Base-by-base conservation (phyloP, 2,113 vertebrate species). In the Passer domesticus region DNA sequence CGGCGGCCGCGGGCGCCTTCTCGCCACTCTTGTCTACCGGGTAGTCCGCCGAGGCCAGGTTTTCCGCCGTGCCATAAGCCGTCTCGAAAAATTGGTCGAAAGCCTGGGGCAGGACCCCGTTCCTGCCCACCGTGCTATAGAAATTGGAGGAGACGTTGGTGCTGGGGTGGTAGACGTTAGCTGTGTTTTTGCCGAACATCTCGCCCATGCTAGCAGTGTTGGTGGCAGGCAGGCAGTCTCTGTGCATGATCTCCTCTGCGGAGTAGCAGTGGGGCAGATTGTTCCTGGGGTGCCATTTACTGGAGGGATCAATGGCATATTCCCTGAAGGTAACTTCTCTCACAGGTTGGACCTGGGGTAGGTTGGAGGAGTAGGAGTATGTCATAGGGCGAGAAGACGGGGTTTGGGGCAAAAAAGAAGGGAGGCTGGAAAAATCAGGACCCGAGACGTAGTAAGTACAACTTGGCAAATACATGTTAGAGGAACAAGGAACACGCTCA, bases 401-500 rank as follows among this genome's bases (percentile, higher is more conserved):
- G 98, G 98, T 99, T 98, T 99, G 99, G 98, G 99, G 99, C 97
- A 99, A 97, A 98, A 99, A 99, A 97, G 99, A 99, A 98, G 99
- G 99, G 97, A 99, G 98, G 98, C 99, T 99, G 97, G 99, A 98
- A 97, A 99, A 99, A 97, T 99, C 99, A 96, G 99, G 98, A 98
- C 99, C 99, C 97, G 99, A 99, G 97, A 99, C 99, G 98, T 99
- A 99, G 98, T 99, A 99, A 97, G 99, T 99, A 98, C 99, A 99
- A 98, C 99, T 99, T 97, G 99, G 99, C 98, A 99, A 98, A 98
- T 99, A 99, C 99, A 99, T 99, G 98, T 99, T 99, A 96, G 99
- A 99, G 97, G 99, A 99, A 98, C 99, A 99, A 97, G 99, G 98
- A 97, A 99, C 98, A 97, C 99, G 99, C 97, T 99, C 99, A 98